Conservation (phyloP, 1,140 invertebrate species). For the Tetramorium alpestre region DNA sequence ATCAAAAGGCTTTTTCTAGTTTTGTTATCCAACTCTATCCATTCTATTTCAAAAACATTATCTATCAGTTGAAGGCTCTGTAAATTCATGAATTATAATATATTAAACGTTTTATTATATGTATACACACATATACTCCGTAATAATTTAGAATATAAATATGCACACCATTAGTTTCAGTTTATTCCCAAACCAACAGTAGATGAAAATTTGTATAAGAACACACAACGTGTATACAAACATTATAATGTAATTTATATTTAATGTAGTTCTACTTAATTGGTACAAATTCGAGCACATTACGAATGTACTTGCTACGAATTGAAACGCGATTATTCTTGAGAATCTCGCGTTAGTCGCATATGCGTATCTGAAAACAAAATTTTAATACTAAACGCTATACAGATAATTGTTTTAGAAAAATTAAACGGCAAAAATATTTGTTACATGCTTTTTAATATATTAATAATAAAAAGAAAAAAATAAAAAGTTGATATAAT, state of each 20-base stretch:
- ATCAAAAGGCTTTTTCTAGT: constrained; percentile 55
- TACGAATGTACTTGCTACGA: constrained; percentile 45
- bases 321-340: constrained; percentile 54
- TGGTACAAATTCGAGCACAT: constrained; percentile 61
- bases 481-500: not conserved
- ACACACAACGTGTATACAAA: constrained; percentile 58
- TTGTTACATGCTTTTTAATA: not conserved
- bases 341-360: constrained; percentile 49
- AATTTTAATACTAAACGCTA: not conserved
- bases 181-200: constrained; percentile 87
- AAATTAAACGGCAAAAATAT: not conserved
- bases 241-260: constrained; percentile 75
- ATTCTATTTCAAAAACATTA: constrained; percentile 63
- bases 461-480: too few relatives aligned
- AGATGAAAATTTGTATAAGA: constrained; percentile 82
- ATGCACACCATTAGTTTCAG: constrained; percentile 74
- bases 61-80: constrained; percentile 59
- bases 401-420: not conserved
- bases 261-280: constrained; percentile 78
- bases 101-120: not conserved
- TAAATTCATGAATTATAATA: not conserved
- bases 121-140: too few relatives aligned
- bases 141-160: not conserved
- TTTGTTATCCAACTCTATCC: constrained; percentile 50
- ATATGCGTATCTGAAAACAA: constrained; percentile 43